These are phyloP conservation scores for Cassiopea andromeda DNA, from an alignment of 30 jellyfish, hydroid and myxozoan species.

Conservation along the genomic window DNA sequence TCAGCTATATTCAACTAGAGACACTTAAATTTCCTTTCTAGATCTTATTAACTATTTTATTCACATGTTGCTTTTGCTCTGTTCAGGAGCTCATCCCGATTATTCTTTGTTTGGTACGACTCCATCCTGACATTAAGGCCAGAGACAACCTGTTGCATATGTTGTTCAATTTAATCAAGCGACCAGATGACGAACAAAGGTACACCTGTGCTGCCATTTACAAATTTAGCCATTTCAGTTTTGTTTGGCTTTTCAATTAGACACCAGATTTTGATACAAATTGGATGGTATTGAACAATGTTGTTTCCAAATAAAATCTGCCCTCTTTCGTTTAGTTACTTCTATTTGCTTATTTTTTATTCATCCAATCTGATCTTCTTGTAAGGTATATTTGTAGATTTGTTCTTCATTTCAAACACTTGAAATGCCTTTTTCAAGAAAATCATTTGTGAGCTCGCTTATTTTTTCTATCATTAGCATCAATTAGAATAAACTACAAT, in stretches of 20 bases:
- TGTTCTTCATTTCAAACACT: too few species aligned
- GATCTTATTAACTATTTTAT: not conserved
- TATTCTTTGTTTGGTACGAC: slow-evolving; percentile 89
- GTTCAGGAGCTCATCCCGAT: slow-evolving; percentile 91
- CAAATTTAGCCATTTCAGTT: not conserved
- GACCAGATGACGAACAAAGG: slow-evolving; percentile 97
- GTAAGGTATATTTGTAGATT: too few species aligned
- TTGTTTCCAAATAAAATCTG: too few species aligned
- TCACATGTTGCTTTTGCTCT: not conserved
- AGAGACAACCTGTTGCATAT: slow-evolving; percentile 90
- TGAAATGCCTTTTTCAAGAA: too few species aligned
- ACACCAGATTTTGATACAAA: not conserved
- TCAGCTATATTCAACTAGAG: too few species aligned
- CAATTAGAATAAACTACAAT: too few species aligned
- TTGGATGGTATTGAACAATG: not conserved
- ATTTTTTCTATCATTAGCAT: too few species aligned
- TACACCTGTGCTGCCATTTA: not conserved
- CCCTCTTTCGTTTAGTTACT: too few species aligned
- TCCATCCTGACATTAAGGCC: slow-evolving; percentile 77
- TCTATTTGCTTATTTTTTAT: too few species aligned
- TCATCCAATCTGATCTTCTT: too few species aligned
- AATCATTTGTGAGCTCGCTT: too few species aligned
- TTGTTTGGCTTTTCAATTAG: not conserved
- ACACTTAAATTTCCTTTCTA: not conserved
- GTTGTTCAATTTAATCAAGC: slow-evolving; percentile 88